Conservation (phyloP, 64 coral and sea anemone genomes). For the Montipora efflorescens region DNA sequence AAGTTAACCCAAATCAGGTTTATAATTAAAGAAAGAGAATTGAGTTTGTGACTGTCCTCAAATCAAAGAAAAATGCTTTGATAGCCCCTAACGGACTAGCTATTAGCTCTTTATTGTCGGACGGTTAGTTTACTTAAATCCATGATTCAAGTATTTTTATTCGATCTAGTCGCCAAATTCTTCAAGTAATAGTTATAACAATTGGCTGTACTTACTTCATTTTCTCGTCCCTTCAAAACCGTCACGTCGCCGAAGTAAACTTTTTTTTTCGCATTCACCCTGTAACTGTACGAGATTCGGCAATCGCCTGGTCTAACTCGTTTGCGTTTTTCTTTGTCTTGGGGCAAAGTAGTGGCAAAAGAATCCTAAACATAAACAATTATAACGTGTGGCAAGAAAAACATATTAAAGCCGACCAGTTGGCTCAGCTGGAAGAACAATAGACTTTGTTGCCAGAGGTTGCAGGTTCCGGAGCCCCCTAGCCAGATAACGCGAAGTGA, state of each 20-base stretch:
- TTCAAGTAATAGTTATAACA: not conserved
- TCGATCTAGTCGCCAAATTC: not conserved
- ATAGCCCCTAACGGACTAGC: conserved; percentile 14
- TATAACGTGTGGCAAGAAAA: conserved; percentile 30
- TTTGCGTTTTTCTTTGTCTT: not conserved
- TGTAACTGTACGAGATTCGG: not conserved
- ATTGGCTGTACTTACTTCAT: conserved; percentile 40
- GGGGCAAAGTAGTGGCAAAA: conserved; percentile 15
- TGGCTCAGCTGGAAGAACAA: not conserved
- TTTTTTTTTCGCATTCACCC: not conserved
- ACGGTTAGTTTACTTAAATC: not conserved
- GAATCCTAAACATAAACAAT: conserved; percentile 34
- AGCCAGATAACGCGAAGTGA: too few relatives aligned
- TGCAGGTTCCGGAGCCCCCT: too few relatives aligned
- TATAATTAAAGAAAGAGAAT: too few relatives aligned
- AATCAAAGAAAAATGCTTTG: conserved; percentile 28
- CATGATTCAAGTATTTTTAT: not conserved
- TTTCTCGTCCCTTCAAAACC: not conserved
- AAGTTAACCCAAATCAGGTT: too few relatives aligned
- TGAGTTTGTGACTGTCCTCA: not conserved
- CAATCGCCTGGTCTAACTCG: not conserved
- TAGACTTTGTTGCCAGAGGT: too few relatives aligned
- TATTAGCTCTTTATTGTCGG: not conserved
- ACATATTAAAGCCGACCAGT: not conserved
- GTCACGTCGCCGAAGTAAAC: not conserved